phyloP scores from a whole-genome alignment of 2,888 invertebrate genomes.

The Molanna angustata region DNA sequence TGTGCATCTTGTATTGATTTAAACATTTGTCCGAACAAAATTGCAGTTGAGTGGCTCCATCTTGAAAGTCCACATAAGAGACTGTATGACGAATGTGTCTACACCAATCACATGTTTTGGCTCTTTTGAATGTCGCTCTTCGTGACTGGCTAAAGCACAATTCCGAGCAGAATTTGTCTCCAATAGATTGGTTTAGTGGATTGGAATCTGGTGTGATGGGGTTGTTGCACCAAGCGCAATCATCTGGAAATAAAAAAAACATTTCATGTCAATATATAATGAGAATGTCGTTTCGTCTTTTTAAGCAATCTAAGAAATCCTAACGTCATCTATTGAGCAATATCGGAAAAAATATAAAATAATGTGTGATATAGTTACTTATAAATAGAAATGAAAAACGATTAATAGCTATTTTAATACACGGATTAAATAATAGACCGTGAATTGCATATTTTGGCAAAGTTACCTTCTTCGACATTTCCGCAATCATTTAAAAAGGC shows the following conservation, averaged over 20 bases:
- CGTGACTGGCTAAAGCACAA: slow-evolving; percentile 87
- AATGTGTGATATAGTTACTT: too few species aligned
- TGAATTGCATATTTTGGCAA: too few species aligned
- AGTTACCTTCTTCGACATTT: too few species aligned
- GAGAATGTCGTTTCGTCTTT: too few species aligned
- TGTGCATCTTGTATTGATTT: slow-evolving; percentile 96
- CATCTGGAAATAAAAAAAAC: slow-evolving; percentile 46
- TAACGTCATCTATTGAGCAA: too few species aligned
- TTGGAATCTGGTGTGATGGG: slow-evolving; percentile 55
- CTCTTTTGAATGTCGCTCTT: slow-evolving; percentile 85
- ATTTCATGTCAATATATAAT: too few species aligned
- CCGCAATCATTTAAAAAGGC: too few species aligned
- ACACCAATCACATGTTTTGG: slow-evolving; percentile 93
- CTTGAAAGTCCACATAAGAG: slow-evolving; percentile 89
- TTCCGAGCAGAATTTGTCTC: slow-evolving; percentile 77
- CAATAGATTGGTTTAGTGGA: slow-evolving; percentile 48
- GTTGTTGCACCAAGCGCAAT: slow-evolving; percentile 77
- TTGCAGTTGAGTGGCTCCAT: slow-evolving; percentile 86
- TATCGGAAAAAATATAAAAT: too few species aligned
- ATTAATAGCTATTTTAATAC: too few species aligned
- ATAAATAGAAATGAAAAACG: too few species aligned
- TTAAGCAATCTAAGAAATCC: too few species aligned
- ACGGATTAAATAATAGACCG: too few species aligned
- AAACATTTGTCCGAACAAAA: slow-evolving; percentile 91
- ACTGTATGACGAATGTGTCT: slow-evolving; percentile 86